These are phyloP conservation scores for Wiebesia pumilae DNA, from an alignment of 1,140 invertebrate species.

Conservation along the genomic window DNA sequence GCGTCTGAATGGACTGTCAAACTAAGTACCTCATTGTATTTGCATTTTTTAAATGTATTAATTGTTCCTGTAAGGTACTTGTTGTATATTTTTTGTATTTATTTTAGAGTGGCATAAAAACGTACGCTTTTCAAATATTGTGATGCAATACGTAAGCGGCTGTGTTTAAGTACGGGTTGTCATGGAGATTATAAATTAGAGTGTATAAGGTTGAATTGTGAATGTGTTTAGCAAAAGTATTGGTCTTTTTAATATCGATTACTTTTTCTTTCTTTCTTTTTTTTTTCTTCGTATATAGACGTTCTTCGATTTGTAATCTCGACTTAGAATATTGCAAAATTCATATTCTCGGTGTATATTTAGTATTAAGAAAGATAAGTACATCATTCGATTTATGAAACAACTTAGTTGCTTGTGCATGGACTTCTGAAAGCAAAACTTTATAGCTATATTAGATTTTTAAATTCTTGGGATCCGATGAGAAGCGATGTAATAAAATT, in stretches of 20 bases:
- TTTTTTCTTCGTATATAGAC: too few species aligned
- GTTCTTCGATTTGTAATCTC: neutral
- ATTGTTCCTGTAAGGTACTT: neutral
- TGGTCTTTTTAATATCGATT: neutral
- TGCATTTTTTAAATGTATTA: neutral
- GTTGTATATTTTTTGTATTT: neutral
- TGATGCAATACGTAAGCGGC: neutral
- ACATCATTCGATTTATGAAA: neutral
- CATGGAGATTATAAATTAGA: neutral
- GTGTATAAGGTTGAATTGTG: neutral
- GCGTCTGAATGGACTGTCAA: neutral
- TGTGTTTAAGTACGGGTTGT: neutral
- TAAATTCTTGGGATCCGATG: neutral
- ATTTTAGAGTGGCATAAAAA: neutral
- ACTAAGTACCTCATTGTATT: neutral
- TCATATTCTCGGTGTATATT: neutral
- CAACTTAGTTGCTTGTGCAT: slow-evolving; percentile 13
- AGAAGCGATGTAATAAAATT: neutral
- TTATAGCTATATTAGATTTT: slow-evolving; percentile 12
- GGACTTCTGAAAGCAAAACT: slow-evolving; percentile 15
- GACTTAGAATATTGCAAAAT: slow-evolving; percentile 10
- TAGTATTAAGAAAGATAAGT: neutral
- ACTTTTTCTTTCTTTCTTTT: too few species aligned
- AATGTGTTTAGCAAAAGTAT: neutral
- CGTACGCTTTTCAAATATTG: neutral